Evolutionary conservation across 1,140 invertebrate genomes (phyloP).

Genomic region (Papilio glaucus): DNA sequence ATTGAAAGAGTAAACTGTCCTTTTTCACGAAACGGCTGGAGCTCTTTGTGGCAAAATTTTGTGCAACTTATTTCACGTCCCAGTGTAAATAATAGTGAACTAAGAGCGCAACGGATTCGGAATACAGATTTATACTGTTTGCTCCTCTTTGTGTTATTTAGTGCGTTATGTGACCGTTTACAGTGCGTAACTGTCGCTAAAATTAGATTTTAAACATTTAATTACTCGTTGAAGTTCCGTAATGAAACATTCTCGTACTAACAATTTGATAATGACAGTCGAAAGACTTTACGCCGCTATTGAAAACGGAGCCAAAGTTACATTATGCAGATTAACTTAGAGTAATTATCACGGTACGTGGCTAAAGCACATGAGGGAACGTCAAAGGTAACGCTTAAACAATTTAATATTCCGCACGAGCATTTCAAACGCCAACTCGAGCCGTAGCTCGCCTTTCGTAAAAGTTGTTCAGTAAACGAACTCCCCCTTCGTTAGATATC

Average conservation of each 20-base stretch:
- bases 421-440: slow-evolving; percentile 80
- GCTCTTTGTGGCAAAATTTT: slow-evolving; percentile 70
- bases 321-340: slow-evolving; percentile 72
- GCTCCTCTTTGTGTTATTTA: slow-evolving; percentile 52
- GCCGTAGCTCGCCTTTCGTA: slow-evolving; percentile 78
- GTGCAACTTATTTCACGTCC: slow-evolving; percentile 72
- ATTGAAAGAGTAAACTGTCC: slow-evolving; percentile 82
- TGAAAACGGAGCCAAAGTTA: slow-evolving; percentile 59
- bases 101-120: slow-evolving; percentile 62
- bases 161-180: slow-evolving; percentile 55
- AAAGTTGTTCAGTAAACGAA: slow-evolving; percentile 82
- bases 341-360: slow-evolving; percentile 78
- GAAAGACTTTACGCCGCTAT: slow-evolving; percentile 50
- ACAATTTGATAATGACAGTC: slow-evolving; percentile 45
- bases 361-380: slow-evolving; percentile 62
- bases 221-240: slow-evolving; percentile 48
- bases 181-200: slow-evolving; percentile 44
- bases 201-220: slow-evolving; percentile 55
- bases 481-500: slow-evolving; percentile 81
- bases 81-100: slow-evolving; percentile 72
- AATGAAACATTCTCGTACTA: slow-evolving; percentile 46
- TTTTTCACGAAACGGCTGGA: slow-evolving; percentile 73
- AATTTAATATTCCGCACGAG: slow-evolving; percentile 82
- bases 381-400: slow-evolving; percentile 81
- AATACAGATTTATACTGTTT: slow-evolving; percentile 27